A percentile compares a stretch with the other conserved stretches of the same genome.
Conservation (phyloP, 2,113 vertebrate genomes). For the Lynx canadensis region DNA sequence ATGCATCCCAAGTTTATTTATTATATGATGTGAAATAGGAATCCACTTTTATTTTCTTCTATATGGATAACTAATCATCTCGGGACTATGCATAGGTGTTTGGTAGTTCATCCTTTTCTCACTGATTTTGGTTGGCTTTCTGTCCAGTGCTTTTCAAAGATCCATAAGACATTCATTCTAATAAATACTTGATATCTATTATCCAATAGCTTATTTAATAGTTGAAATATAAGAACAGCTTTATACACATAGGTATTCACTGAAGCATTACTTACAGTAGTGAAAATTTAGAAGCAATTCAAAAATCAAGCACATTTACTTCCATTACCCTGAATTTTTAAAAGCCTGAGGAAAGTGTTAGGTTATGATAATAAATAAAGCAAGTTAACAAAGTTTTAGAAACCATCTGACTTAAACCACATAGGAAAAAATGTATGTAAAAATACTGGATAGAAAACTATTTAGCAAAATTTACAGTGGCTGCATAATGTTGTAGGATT, state of each 20-base stretch:
- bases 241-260: neutral
- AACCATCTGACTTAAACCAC: neutral
- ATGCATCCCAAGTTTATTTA: neutral
- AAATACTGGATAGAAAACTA: neutral
- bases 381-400: neutral
- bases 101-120: neutral
- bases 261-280: neutral
- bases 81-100: neutral
- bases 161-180: slow-evolving; percentile 18
- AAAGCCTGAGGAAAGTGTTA: neutral
- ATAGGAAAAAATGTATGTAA: neutral
- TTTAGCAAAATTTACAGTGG: neutral
- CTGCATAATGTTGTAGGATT: neutral
- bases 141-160: neutral
- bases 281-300: neutral
- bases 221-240: neutral
- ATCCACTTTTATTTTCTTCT: neutral
- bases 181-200: slow-evolving; percentile 49
- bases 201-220: neutral
- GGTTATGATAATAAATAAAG: neutral
- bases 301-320: neutral
- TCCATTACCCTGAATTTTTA: neutral
- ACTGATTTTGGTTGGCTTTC: neutral
- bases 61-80: neutral
- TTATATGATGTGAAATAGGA: neutral